Evolutionary conservation across 2,888 invertebrate species (phyloP).

Genomic region (Druceiella hillmani): DNA sequence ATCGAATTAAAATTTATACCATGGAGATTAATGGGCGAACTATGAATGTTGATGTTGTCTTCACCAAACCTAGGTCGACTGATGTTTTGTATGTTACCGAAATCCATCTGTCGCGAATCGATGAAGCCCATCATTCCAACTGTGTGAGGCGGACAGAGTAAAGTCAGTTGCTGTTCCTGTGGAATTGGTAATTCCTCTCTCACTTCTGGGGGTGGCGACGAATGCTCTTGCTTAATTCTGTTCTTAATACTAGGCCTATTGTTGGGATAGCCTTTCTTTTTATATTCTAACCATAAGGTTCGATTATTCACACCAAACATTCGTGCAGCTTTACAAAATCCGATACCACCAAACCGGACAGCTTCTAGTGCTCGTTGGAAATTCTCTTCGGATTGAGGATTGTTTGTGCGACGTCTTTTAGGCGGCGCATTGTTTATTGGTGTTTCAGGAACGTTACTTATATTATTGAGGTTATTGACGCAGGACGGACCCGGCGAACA

Average conservation of each 20-base stretch:
- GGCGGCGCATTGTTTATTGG: slow-evolving; percentile 40
- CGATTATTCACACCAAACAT: slow-evolving; percentile 82
- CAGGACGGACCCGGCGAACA: slow-evolving; percentile 36
- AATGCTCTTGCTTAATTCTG: slow-evolving; percentile 64
- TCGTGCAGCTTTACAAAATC: slow-evolving; percentile 80
- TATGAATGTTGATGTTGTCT: slow-evolving; percentile 43
- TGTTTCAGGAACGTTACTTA: slow-evolving; percentile 27
- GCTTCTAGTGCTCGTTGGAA: slow-evolving; percentile 78
- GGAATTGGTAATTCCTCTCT: slow-evolving; percentile 36
- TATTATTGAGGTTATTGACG: slow-evolving; percentile 18
- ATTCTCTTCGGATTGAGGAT: slow-evolving; percentile 79
- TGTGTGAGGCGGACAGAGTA: slow-evolving; percentile 60
- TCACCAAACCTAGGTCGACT: slow-evolving; percentile 40
- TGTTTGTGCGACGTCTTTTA: slow-evolving; percentile 63
- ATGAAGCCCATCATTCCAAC: slow-evolving; percentile 65
- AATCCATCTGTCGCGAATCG: slow-evolving; percentile 66
- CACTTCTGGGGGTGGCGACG: slow-evolving; percentile 55
- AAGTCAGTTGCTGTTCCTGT: slow-evolving; percentile 43
- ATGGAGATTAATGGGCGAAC: slow-evolving; percentile 63
- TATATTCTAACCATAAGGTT: slow-evolving; percentile 80
- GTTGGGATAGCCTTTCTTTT: slow-evolving; percentile 78
- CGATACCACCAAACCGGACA: slow-evolving; percentile 76
- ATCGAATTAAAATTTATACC: slow-evolving; percentile 73
- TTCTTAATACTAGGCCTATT: slow-evolving; percentile 73
- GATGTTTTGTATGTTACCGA: slow-evolving; percentile 58